These are phyloP conservation scores for Sinocyclocheilus maitianheensis DNA, from an alignment of 2,113 vertebrate genomes.

Conservation along the genomic window DNA sequence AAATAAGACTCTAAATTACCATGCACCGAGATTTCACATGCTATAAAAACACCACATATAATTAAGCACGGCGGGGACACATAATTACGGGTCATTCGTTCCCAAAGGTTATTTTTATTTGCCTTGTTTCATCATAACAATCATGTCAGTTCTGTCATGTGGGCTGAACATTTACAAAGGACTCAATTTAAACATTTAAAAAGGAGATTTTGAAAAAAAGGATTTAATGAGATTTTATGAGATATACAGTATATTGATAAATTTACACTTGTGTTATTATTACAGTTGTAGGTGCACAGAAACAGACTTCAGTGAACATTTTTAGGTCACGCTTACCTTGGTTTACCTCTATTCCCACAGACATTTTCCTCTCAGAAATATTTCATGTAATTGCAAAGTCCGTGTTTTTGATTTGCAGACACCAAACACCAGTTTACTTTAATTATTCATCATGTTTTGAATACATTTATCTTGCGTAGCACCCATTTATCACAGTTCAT, in stretches of 20 bases:
- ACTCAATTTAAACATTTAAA: neutral
- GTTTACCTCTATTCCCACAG: neutral
- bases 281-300: slow-evolving; percentile 8
- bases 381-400: neutral
- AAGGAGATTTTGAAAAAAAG: no score
- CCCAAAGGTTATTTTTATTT: slow-evolving; percentile 27
- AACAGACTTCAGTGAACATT: slow-evolving; percentile 4
- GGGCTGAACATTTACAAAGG: neutral
- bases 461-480: neutral
- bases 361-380: slow-evolving; percentile 6
- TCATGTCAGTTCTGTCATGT: neutral
- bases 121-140: neutral
- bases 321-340: slow-evolving; percentile 27
- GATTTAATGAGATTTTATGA: neutral
- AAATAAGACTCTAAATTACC: slow-evolving; percentile 23
- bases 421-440: neutral
- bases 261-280: neutral
- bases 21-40: neutral
- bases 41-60: slow-evolving; percentile 14
- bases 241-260: neutral
- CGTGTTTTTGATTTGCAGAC: neutral
- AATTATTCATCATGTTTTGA: slow-evolving; percentile 23
- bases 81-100: slow-evolving; percentile 14
- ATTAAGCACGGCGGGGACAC: slow-evolving; percentile 34
- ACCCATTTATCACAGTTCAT: neutral